phyloP scores from a whole-genome alignment of 1,140 invertebrate species.

The Steinernema feltiae region DNA sequence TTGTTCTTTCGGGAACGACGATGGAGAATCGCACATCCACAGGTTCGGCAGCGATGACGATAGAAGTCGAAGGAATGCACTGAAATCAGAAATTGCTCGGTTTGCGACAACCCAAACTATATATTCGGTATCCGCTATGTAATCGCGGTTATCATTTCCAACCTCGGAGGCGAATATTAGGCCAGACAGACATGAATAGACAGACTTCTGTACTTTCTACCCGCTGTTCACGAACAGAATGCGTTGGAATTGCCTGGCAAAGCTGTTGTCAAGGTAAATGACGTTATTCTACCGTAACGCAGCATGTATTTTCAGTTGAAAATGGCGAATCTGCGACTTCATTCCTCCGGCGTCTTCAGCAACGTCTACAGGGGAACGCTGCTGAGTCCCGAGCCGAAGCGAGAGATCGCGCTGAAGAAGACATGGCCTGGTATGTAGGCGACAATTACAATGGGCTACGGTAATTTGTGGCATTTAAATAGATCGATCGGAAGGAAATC shows the following conservation, averaged over 20 bases:
- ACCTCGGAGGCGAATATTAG: too few relatives aligned
- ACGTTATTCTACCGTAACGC: background rate
- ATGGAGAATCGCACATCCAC: too few relatives aligned
- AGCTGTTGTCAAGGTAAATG: background rate
- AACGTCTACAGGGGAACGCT: conserved; percentile 43
- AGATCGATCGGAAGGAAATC: background rate
- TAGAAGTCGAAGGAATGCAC: too few relatives aligned
- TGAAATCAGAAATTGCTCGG: too few relatives aligned
- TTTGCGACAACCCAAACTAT: too few relatives aligned
- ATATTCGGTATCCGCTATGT: too few relatives aligned
- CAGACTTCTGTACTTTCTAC: too few relatives aligned
- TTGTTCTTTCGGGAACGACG: too few relatives aligned
- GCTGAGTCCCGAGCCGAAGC: conserved; percentile 19
- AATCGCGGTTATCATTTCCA: too few relatives aligned
- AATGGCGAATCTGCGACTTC: conserved; percentile 40
- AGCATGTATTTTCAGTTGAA: conserved; percentile 25
- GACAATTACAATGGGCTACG: background rate
- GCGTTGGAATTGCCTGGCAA: conserved; percentile 14
- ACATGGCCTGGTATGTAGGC: conserved; percentile 41
- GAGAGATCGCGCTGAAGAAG: conserved; percentile 44
- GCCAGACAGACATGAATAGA: too few relatives aligned
- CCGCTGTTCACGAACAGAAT: conserved; percentile 2
- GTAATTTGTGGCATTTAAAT: background rate
- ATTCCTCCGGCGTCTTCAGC: conserved; percentile 41
- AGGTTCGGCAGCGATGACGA: too few relatives aligned